Evolutionary conservation across 2,888 invertebrate species (phyloP), one percentile per base, ranked within the genome.

Genomic region (Bruchidius siliquastri): DNA sequence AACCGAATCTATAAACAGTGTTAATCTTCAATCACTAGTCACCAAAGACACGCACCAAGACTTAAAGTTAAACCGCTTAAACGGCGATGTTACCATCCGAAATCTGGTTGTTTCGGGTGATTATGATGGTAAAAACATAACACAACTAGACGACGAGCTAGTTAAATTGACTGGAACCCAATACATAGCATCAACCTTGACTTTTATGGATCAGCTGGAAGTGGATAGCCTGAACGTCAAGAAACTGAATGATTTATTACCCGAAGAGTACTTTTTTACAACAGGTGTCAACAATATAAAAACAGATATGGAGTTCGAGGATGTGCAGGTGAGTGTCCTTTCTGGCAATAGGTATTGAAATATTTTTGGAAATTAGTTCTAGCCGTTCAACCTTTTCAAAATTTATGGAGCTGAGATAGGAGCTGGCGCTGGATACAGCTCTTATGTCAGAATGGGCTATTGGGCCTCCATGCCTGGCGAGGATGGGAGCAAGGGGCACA

Each of bases 21-120:
- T 88, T 73, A 77, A 84, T 0, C 75, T 90, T 0, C 80, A 86
- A 0, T 83, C 87, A 2, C 88, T 90, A 75, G 81, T 90, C 0
- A 89, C 89, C 0, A 83, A 85, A 75, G 85, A 89, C 71, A 87
- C 88, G 0, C 83, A 86, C 0, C 90, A 91, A 83, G 77, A 82
- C 0, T 80, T 91, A 0, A 80, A 85, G 69, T 73, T 88, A 0
- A 81, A 83, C 8, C 77, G 80, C 10, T 77, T 89, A 0, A 83
- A 85, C 2, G 88, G 88, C 0, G 82, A 86, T 72, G 84, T 89
- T 0, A 83, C 82, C 70, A 88, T 91, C 49, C 84, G 88, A 68
- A 85, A 87, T 74, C 79, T 91, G 0, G 78, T 82, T 20, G 74
- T 89, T 0, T 78, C 77, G 6, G 89, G 87, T 0, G 76, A 84